These are phyloP conservation scores for Microctonus aethiopoides DNA, from an alignment of 2,888 invertebrate genomes.

Conservation along the genomic window DNA sequence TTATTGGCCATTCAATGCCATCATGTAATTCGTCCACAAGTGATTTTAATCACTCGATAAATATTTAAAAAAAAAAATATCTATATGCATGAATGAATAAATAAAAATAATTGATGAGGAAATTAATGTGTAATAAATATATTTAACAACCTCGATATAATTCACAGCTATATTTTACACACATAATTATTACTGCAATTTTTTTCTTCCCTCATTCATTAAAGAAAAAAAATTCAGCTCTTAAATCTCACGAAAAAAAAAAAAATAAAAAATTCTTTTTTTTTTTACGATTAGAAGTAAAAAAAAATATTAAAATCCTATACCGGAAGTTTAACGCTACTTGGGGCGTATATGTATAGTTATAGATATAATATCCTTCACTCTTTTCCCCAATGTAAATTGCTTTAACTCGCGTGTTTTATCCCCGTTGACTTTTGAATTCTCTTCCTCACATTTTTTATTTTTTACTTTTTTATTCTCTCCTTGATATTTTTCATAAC, in stretches of 20 bases:
- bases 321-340: constrained; percentile 27
- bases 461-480: constrained; percentile 17
- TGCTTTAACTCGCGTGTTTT: constrained; percentile 47
- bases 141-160: neutral
- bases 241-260: neutral
- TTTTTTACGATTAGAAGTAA: neutral
- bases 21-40: constrained; percentile 8
- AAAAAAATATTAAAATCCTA: constrained; percentile 24
- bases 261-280: neutral
- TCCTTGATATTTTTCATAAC: constrained; percentile 17
- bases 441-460: neutral
- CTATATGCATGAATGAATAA: neutral
- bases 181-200: neutral
- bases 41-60: neutral
- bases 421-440: constrained; percentile 37
- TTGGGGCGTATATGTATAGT: neutral
- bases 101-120: neutral
- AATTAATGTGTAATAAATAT: neutral
- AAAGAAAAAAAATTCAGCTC: too few relatives aligned
- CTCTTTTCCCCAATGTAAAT: constrained; percentile 47
- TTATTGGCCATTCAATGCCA: constrained; percentile 30
- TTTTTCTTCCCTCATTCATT: too few relatives aligned
- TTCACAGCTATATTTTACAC: neutral
- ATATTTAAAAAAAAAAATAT: neutral
- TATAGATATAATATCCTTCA: constrained; percentile 25